Percentiles rank a stretch among this genome's conserved stretches.
Conservation (phyloP, 2,797 vertebrate genomes). For the Masticophis lateralis region DNA sequence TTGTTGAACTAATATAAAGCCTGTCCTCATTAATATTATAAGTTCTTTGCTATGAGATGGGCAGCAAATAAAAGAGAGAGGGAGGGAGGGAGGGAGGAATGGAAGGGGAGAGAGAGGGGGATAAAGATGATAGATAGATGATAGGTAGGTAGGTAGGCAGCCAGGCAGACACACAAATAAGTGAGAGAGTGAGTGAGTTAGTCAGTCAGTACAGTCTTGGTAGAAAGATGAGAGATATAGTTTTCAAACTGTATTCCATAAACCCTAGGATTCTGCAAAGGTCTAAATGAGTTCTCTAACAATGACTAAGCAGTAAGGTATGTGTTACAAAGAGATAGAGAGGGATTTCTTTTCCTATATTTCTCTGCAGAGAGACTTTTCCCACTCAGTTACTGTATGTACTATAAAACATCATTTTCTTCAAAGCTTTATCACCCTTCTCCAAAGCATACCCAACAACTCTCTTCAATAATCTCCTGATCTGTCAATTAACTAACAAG, state of each 20-base stretch:
- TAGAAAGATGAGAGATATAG: not conserved
- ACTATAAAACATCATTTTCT: not conserved
- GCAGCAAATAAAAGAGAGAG: not conserved
- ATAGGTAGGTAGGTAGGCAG: too few relatives aligned
- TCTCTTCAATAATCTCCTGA: not conserved
- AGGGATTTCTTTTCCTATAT: not conserved
- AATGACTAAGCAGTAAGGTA: not conserved
- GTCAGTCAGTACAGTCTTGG: not conserved
- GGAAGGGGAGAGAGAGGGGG: too few relatives aligned
- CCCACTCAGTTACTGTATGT: not conserved
- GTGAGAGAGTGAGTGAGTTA: not conserved
- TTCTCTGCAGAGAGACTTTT: too few relatives aligned
- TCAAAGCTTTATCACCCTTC: not conserved
- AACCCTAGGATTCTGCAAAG: not conserved
- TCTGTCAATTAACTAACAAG: not conserved
- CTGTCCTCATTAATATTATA: not conserved
- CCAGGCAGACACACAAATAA: too few relatives aligned
- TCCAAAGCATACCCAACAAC: not conserved
- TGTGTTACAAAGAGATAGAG: not conserved
- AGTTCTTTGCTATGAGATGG: not conserved
- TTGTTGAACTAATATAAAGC: too few relatives aligned
- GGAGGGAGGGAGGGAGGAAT: too few relatives aligned
- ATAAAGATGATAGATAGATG: too few relatives aligned
- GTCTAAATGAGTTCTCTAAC: too few relatives aligned
- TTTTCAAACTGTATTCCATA: not conserved